Conservation (phyloP, 1,140 invertebrate species). For the Plectus sambesii region DNA sequence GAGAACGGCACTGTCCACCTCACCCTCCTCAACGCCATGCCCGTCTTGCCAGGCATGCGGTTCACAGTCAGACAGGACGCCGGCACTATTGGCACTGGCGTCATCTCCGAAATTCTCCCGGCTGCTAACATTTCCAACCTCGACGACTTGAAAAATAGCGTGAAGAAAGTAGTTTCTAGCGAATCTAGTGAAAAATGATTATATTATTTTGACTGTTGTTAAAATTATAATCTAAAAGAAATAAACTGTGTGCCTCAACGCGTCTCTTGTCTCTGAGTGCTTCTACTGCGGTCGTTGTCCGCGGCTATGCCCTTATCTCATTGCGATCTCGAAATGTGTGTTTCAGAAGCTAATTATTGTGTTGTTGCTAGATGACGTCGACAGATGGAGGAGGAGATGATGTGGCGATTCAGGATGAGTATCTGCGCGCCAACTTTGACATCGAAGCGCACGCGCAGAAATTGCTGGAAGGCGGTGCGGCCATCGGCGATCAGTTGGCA, state of each 20-base stretch:
- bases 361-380: too few relatives aligned
- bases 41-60: constrained; percentile 23
- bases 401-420: too few relatives aligned
- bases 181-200: background rate
- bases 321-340: too few relatives aligned
- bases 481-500: too few relatives aligned
- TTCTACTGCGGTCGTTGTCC: constrained; percentile 15
- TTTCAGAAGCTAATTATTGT: too few relatives aligned
- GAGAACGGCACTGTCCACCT: constrained; percentile 28
- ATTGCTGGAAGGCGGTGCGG: too few relatives aligned
- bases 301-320: too few relatives aligned
- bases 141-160: constrained; percentile 11
- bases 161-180: constrained; percentile 17
- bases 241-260: constrained; percentile 7
- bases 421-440: too few relatives aligned
- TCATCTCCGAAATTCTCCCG: constrained; percentile 30
- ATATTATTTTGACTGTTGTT: constrained; percentile 10
- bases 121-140: constrained; percentile 18
- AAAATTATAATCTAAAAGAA: constrained; percentile 1
- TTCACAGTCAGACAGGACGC: constrained; percentile 29
- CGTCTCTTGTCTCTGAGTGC: constrained; percentile 18
- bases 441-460: too few relatives aligned
- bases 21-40: constrained; percentile 31
- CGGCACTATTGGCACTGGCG: constrained; percentile 26
- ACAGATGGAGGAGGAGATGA: too few relatives aligned